Evolutionary conservation across 92 coral and sea anemone species (phyloP), one percentile per base, ranked within the genome.

Genomic region (Nematostella vectensis): DNA sequence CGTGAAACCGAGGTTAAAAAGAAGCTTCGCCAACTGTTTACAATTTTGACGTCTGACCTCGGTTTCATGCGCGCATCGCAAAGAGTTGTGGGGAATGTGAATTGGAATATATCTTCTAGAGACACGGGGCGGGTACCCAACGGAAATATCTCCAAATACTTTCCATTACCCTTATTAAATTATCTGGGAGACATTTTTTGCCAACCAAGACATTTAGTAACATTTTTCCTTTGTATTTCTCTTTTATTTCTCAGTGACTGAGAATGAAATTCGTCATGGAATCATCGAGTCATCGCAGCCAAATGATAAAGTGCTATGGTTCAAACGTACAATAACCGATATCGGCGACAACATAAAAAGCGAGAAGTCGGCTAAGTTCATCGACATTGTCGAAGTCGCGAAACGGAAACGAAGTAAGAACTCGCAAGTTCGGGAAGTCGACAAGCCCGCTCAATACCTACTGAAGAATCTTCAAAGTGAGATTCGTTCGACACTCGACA

Each of bases 321-420:
- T 85, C 51, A 74, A 82, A 48, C 87, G 96, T 12, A 78, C 54
- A 22, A 71, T 76, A 64, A 74, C 77, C 19, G 83, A 74, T 43
- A 50, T 81, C 42, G 63, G 71, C 27, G 93, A 81, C 27, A 77
- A 79, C 68, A 57, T 67, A 12, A 72, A 54, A 43, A 76, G 59
- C 56, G 76, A 65, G 20, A 69, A 70, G 22, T 78, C 88, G 4
- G 81, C 57, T 42, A 74, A 64, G 47, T 83, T 78, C 72, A 63
- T 82, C 4, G 95, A 85, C 72, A 76, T 80, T 10, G 69, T 58
- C 43, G 88, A 72, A 33, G 62, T 67, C 9, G 48, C 57, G 43
- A 51, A 64, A 19, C 79, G 72, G 47, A 78, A 72, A 43, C 69
- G 68, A 19, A 43, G 67, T 22, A 75, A 62, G 42, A 53, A 37